These are phyloP conservation scores for Argyra leucocephala DNA, from an alignment of 2,888 invertebrate genomes.

Conservation along the genomic window DNA sequence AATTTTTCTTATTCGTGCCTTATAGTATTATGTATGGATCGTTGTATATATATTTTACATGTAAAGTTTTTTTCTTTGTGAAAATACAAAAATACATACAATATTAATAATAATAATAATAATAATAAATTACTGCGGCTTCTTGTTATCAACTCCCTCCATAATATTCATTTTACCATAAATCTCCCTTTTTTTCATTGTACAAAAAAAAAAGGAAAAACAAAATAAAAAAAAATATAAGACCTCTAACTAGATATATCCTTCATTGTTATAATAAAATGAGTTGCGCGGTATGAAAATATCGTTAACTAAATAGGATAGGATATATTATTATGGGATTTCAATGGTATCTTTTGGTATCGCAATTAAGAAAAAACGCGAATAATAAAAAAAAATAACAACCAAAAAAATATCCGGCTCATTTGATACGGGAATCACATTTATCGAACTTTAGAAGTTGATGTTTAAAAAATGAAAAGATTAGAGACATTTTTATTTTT, in stretches of 20 bases:
- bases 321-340: not conserved
- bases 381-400: not conserved
- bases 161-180: constrained; percentile 6
- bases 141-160: constrained; percentile 6
- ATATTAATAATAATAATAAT: not conserved
- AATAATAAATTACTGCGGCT: not conserved
- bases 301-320: not conserved
- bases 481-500: no score
- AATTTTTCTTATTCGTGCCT: not conserved
- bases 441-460: no score
- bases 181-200: not conserved
- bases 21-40: not conserved
- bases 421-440: no score
- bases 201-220: no score
- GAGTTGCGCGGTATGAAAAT: not conserved
- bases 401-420: not conserved
- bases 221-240: no score
- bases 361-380: not conserved
- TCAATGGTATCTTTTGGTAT: not conserved
- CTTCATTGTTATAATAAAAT: not conserved
- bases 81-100: not conserved
- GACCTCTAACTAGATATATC: not conserved
- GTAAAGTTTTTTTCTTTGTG: not conserved
- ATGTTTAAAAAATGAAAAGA: no score
- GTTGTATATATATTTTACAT: not conserved